Conservation (phyloP, 2,888 invertebrate species). For the Caenorhabditis imperialis region DNA sequence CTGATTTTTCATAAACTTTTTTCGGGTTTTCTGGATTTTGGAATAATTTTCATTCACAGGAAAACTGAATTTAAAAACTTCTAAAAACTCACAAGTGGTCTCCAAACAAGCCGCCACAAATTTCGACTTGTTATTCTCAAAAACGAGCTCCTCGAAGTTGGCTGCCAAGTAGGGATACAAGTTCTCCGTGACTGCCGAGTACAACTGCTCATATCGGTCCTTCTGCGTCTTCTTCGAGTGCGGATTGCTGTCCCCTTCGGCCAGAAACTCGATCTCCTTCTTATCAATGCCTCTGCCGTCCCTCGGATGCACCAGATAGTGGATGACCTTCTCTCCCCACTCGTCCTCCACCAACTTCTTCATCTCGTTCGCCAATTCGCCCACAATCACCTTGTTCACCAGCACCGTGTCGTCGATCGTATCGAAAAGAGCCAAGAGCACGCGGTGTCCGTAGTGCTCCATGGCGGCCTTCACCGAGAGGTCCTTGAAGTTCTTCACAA, state of each 20-base stretch:
- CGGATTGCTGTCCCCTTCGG: constrained; percentile 58
- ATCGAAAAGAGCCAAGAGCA: constrained; percentile 88
- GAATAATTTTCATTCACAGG: not conserved
- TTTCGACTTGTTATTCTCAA: constrained; percentile 57
- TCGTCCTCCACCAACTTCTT: constrained; percentile 82
- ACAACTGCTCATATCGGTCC: constrained; percentile 70
- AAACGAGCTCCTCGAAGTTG: constrained; percentile 72
- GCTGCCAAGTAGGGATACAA: constrained; percentile 72
- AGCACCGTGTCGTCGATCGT: constrained; percentile 92
- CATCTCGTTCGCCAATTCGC: constrained; percentile 76
- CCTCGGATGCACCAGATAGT: constrained; percentile 89
- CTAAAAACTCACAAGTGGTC: constrained; percentile 52
- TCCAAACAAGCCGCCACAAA: constrained; percentile 59
- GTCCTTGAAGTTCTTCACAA: constrained; percentile 90
- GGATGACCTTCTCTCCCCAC: constrained; percentile 87
- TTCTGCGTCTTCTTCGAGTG: constrained; percentile 59
- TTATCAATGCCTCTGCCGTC: constrained; percentile 89
- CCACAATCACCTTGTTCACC: constrained; percentile 85
- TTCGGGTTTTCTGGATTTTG: not conserved
- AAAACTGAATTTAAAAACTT: constrained; percentile 4
- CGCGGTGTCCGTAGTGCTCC: constrained; percentile 88
- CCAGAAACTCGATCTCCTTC: constrained; percentile 84
- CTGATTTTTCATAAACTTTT: not conserved
- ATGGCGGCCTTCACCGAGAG: constrained; percentile 86
- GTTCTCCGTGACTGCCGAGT: constrained; percentile 62